Conservation (phyloP, 2,113 vertebrate genomes). For the Melanostigma gelatinosum region DNA sequence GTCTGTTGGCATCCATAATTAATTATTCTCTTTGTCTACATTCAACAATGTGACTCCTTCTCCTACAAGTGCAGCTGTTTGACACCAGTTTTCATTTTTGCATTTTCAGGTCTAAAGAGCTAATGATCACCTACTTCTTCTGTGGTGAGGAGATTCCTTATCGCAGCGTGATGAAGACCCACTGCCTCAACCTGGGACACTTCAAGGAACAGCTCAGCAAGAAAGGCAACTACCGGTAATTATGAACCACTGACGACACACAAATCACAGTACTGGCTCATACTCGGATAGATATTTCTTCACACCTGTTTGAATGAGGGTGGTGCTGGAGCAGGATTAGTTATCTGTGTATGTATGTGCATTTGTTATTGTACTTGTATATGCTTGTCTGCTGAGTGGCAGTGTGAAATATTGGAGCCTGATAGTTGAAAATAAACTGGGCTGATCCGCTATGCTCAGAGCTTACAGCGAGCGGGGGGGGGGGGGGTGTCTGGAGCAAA, state of each 20-base stretch:
- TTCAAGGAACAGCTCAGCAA: slow-evolving; percentile 99
- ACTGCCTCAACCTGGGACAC: slow-evolving; percentile 96
- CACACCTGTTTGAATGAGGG: not conserved
- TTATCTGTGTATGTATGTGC: not conserved
- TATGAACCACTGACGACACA: not conserved
- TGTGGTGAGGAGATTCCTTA: slow-evolving; percentile 99
- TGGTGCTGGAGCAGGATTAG: not conserved
- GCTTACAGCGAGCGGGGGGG: slow-evolving; percentile 52
- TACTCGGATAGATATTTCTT: not conserved
- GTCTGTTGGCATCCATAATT: slow-evolving; percentile 69
- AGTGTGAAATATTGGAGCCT: slow-evolving; percentile 51
- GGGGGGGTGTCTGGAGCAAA: slow-evolving; percentile 71
- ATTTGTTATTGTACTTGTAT: slow-evolving; percentile 30
- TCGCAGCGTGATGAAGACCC: slow-evolving; percentile 94
- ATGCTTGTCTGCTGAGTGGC: slow-evolving; percentile 33
- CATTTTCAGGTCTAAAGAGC: slow-evolving; percentile 89
- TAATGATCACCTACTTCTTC: slow-evolving; percentile 98
- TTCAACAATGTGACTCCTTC: not conserved
- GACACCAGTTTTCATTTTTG: slow-evolving; percentile 3
- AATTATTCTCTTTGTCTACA: slow-evolving; percentile 31
- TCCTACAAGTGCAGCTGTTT: not conserved
- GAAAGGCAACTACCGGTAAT: slow-evolving; percentile 98
- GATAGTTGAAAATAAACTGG: slow-evolving; percentile 58
- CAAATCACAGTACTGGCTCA: not conserved
- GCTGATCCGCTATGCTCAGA: slow-evolving; percentile 68